Base-by-base conservation (phyloP, 1,140 invertebrate genomes). In the Drosophila mayri region DNA sequence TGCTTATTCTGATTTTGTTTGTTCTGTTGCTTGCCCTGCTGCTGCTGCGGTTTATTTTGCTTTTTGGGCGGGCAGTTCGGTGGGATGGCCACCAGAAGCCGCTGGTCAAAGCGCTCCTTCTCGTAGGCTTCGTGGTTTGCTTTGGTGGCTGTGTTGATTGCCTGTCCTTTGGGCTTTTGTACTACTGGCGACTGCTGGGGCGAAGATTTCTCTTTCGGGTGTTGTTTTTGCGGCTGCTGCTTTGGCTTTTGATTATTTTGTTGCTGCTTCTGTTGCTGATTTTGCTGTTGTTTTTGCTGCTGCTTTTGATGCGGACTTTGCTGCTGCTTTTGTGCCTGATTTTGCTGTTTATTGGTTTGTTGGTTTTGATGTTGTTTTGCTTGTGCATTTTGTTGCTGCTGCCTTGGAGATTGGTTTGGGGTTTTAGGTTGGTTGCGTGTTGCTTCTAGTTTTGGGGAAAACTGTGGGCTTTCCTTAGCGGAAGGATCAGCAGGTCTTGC, bases 1-100 rank as follows among this genome's bases (percentile, higher is more conserved):
- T 62, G 65, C 60, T 80, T 84, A 4, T 20, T 46, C 62, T 75
- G 62, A 14, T 58, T 62, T 10, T 58, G 68, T 40, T 68, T 83
- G 1, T 67, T 49, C 18, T 50, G 40, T 20, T 78, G 28, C 50
- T 77, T 49, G 16, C 16, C 25, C 25, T 49, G 38, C 25, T n/a
- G 74, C 16, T 47, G 25, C 25, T 25, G 25, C 25, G 62, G 68
- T 4, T 47, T 46, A 40, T 49, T 67, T 12, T 49, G 62, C 37
- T 68, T 76, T 14, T 77, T 76, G 37, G 52, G 46, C 14, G 81
- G 18, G 18, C 65, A 84, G 30, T 90, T 74, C 0, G 57, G 41
- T 43, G 84, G 84, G 46, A 87, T 87, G 18, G 84, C 84, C 32
- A 87, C 76, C 20, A 87, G 40, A 4, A 87, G 68, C 16, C 85